Conservation (phyloP, 2,888 invertebrate genomes). For the Meghimatium bilineatum region DNA sequence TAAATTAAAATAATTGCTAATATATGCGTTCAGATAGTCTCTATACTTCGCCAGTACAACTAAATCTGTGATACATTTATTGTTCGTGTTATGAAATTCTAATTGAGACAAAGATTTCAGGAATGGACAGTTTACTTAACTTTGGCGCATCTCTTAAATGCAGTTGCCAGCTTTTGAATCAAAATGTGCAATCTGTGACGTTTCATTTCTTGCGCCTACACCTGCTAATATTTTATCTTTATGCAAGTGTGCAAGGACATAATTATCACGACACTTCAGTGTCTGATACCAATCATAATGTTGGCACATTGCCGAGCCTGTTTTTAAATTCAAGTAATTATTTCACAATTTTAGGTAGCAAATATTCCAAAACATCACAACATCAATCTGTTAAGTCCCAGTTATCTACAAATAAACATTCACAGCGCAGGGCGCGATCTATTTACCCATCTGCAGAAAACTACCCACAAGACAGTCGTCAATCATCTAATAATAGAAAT, state of each 20-base stretch:
- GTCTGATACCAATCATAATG: background rate
- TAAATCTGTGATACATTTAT: background rate
- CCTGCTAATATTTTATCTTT: background rate
- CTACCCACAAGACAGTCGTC: too few relatives aligned
- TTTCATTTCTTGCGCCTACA: background rate
- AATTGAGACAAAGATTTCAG: background rate
- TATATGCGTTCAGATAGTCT: background rate
- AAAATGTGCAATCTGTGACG: background rate
- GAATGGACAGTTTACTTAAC: background rate
- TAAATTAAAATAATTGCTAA: background rate
- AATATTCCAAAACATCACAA: background rate
- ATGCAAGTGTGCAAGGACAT: background rate
- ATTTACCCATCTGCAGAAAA: too few relatives aligned
- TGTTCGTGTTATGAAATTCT: background rate
- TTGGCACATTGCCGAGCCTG: background rate
- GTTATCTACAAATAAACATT: too few relatives aligned
- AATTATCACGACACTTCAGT: background rate
- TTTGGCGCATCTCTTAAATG: slow-evolving; percentile 7
- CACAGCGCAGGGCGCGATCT: background rate
- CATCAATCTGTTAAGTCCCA: background rate
- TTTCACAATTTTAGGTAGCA: background rate
- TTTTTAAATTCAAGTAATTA: slow-evolving; percentile 17
- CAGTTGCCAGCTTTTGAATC: background rate
- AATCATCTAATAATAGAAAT: background rate
- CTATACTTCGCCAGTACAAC: background rate